Percentiles rank a stretch among this genome's conserved stretches.
phyloP scores from a whole-genome alignment of 2,797 vertebrate genomes.

The Enoplosus armatus region DNA sequence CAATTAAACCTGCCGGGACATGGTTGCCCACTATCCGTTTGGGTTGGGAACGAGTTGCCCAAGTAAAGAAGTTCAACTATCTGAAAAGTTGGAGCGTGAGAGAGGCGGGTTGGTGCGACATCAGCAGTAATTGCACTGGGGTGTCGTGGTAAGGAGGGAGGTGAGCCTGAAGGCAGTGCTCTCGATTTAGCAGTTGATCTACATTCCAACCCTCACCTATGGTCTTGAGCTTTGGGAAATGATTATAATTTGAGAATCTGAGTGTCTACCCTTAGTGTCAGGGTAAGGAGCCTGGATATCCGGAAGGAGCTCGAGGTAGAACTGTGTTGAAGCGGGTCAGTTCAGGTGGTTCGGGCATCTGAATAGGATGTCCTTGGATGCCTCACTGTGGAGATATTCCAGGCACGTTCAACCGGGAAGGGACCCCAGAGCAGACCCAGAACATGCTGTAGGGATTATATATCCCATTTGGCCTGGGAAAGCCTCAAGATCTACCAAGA shows the following conservation, averaged over 20 bases:
- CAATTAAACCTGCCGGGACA: background rate
- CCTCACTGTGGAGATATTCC: background rate
- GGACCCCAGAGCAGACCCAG: conserved; percentile 1
- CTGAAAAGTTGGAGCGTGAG: background rate
- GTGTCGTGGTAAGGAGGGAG: background rate
- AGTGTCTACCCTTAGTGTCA: background rate
- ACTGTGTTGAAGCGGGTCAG: background rate
- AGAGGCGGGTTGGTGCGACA: background rate
- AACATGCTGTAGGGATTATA: background rate
- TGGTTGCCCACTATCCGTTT: too few species aligned
- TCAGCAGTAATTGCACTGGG: background rate
- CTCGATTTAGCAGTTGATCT: background rate
- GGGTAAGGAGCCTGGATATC: background rate
- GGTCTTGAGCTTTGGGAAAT: background rate
- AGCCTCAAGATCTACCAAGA: background rate
- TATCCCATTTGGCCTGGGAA: conserved; percentile 8
- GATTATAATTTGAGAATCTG: background rate
- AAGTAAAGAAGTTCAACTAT: background rate
- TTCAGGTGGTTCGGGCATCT: background rate
- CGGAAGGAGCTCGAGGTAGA: too few species aligned
- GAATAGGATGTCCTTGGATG: background rate
- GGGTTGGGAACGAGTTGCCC: background rate
- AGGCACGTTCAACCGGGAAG: background rate
- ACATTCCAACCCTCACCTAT: background rate
- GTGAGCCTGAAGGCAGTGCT: background rate